phyloP scores from a whole-genome alignment of 2,113 vertebrate genomes.

The Polypterus senegalus region DNA sequence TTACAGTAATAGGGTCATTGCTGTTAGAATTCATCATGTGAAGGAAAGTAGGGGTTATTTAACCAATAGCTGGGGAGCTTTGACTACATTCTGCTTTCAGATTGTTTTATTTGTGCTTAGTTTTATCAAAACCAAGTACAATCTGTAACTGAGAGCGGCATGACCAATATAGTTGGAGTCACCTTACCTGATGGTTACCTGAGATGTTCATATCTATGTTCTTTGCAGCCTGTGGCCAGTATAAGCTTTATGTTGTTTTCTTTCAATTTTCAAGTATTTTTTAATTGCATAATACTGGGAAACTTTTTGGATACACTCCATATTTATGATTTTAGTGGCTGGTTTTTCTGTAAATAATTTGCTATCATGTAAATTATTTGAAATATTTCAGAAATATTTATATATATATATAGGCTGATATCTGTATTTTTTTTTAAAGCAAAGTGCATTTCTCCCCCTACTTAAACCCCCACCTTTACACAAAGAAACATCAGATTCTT shows the following conservation, averaged over 20 bases:
- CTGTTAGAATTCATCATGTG: no score
- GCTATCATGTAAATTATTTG: conserved; percentile 48
- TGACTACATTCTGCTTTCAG: no score
- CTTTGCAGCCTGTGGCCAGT: not conserved
- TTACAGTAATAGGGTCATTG: no score
- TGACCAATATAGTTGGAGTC: no score
- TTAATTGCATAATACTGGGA: no score
- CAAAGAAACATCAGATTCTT: not conserved
- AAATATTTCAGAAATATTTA: conserved; percentile 63
- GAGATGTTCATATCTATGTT: no score
- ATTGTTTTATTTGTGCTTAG: no score
- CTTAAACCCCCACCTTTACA: conserved; percentile 20
- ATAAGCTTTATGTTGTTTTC: not conserved
- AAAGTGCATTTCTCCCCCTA: conserved; percentile 17
- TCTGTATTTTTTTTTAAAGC: conserved; percentile 53
- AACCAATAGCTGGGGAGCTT: no score
- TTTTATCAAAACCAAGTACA: no score
- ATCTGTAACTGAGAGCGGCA: no score
- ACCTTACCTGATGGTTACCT: no score
- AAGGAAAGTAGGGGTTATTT: no score
- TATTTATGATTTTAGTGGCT: not conserved
- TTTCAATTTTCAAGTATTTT: not conserved
- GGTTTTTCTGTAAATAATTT: conserved; percentile 30
- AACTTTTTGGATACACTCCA: not conserved
- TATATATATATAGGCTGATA: conserved; percentile 35